Evolutionary conservation across 1,140 invertebrate genomes (phyloP).

Genomic region (Charaxes varanes): DNA sequence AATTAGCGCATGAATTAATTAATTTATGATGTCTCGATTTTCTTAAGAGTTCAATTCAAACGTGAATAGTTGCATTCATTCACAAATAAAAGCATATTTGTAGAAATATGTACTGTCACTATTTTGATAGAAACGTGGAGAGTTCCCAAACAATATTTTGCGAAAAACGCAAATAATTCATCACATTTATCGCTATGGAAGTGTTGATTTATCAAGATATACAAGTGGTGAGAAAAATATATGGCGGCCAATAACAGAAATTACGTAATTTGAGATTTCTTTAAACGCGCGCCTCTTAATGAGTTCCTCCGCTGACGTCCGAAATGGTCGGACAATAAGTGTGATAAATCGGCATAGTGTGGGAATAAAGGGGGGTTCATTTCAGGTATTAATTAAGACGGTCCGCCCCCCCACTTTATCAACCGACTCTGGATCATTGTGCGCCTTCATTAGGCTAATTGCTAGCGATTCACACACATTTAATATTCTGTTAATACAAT

Average conservation of each 20-base stretch:
- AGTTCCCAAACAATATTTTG: too few species aligned
- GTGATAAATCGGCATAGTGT: constrained; percentile 56
- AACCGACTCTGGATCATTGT: constrained; percentile 4
- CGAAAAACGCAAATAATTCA: too few species aligned
- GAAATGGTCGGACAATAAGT: constrained; percentile 54
- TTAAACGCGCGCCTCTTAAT: constrained; percentile 28
- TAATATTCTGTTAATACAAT: constrained; percentile 9
- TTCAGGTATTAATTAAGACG: constrained; percentile 59
- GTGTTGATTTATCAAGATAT: too few species aligned
- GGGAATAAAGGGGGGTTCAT: constrained; percentile 49
- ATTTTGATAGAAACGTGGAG: too few species aligned
- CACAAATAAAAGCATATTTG: too few species aligned
- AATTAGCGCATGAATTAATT: too few species aligned
- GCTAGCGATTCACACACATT: constrained; percentile 4
- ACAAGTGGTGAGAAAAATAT: too few species aligned
- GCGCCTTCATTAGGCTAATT: constrained; percentile 4
- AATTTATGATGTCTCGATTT: too few species aligned
- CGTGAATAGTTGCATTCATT: too few species aligned
- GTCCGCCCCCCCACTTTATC: constrained; percentile 17
- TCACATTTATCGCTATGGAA: too few species aligned
- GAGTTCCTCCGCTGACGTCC: constrained; percentile 58
- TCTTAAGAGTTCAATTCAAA: too few species aligned
- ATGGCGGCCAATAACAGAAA: constrained; percentile 4
- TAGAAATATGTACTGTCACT: too few species aligned
- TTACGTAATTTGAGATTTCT: constrained; percentile 4